Evolutionary conservation across 2,797 vertebrate species (phyloP), one percentile per base, ranked within the genome.

Genomic region (Megaceryle alcyon): DNA sequence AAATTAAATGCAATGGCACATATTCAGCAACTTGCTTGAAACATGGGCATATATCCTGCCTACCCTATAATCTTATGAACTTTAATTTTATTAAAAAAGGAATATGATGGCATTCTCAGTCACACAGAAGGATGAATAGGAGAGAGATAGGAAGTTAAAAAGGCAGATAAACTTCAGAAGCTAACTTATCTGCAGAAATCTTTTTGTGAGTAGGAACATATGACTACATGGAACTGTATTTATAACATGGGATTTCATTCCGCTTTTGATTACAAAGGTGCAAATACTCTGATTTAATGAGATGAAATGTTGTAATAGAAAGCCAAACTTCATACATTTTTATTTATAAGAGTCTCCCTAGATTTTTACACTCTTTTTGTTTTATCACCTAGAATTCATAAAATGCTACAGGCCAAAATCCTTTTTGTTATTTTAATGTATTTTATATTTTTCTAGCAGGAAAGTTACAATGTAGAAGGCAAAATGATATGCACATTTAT

Each of bases 401-500:
- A 88, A 93, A 92, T 41, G 72, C 84, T 92, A 39, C 85, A 92
- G 77, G 82, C 66, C 87, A 88, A 91, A 94, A 84, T 79, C 35
- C 23, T 92, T 81, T 87, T 66, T 90, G 60, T 64, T 94, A 82
- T 76, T 92, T 88, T 66, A 90, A 92, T 66, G 49, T 64, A 88
- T 79, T 91, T 88, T 56, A 23, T 84, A 44, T 86, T 90, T 93
- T 91, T 88, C 73, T 60, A 91, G 22, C 10, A 66, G 63, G 54
- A 88, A 90, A 48, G 54, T 79, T 94, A 70, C 31, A 81, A 72
- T 63, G 28, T 35, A 76, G 54, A 86, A 71, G 35, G 69, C 35
- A 96, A 95, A 96, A 95, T 82, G 43, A 95, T 91, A 92, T 88
- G 82, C 63, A 96, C 89, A 92, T 90, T 92, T 69, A 96, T 94